These are phyloP conservation scores for Platalea minor DNA, from an alignment of 2,797 vertebrate genomes.

Conservation along the genomic window DNA sequence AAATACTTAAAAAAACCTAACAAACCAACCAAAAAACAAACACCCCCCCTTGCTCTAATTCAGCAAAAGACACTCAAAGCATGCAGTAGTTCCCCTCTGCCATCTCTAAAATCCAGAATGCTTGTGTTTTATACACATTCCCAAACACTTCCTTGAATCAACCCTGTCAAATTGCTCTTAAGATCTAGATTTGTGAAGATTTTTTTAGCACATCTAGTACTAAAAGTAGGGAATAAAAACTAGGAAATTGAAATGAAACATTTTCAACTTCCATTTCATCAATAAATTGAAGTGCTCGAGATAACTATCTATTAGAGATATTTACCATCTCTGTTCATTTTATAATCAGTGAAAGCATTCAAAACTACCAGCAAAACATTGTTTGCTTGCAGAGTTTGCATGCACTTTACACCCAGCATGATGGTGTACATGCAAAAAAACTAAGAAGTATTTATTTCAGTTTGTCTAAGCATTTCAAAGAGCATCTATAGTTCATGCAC, in stretches of 20 bases:
- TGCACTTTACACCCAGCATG: not conserved
- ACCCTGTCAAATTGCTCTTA: not conserved
- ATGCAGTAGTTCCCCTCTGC: not conserved
- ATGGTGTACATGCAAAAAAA: not conserved
- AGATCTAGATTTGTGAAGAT: not conserved
- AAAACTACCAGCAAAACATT: not conserved
- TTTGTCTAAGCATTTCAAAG: not conserved
- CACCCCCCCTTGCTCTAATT: not conserved
- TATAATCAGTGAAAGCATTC: not conserved
- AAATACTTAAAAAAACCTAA: not conserved
- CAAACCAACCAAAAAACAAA: not conserved
- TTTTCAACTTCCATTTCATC: not conserved
- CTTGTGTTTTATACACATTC: not conserved
- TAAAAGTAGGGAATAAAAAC: not conserved
- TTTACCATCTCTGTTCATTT: not conserved
- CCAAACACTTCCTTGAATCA: not conserved
- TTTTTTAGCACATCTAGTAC: not conserved
- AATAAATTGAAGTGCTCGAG: not conserved
- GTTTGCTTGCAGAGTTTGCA: not conserved
- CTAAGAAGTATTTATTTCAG: not conserved
- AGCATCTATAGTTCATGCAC: not conserved
- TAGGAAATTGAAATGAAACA: not conserved
- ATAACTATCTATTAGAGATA: not conserved
- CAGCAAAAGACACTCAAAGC: not conserved
- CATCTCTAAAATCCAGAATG: not conserved